Conservation (phyloP, 2,113 vertebrate genomes). For the Atherinomorus stipes region DNA sequence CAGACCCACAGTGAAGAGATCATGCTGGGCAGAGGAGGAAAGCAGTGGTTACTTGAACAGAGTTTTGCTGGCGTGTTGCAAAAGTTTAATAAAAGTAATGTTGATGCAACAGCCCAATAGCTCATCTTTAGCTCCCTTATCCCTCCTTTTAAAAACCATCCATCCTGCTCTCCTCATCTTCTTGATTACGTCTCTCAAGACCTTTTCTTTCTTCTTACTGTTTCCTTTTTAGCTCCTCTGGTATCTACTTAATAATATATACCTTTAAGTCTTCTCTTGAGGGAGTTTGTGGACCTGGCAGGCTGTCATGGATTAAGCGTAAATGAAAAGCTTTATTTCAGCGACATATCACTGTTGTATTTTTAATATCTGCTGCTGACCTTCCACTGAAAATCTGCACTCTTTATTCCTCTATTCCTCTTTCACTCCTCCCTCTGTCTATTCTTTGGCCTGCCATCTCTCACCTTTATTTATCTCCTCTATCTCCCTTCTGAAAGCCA, state of each 20-base stretch:
- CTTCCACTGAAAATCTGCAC: conserved; percentile 13
- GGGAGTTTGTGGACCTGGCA: conserved; percentile 2
- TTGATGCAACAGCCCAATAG: conserved; percentile 42
- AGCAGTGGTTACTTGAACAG: conserved; percentile 54
- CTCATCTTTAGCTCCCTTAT: conserved; percentile 9
- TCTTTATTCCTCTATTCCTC: conserved; percentile 18
- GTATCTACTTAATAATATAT: not conserved
- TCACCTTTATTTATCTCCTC: conserved; percentile 35
- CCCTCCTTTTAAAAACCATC: not conserved
- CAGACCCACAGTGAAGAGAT: conserved; percentile 47
- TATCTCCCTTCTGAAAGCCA: conserved; percentile 35
- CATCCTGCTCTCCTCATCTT: not conserved
- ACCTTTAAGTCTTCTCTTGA: not conserved
- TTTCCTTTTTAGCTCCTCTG: not conserved
- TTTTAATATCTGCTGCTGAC: conserved; percentile 14
- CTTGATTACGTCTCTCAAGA: not conserved
- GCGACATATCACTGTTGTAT: not conserved
- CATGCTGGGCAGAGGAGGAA: conserved; percentile 31
- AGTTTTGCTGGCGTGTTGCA: conserved; percentile 36
- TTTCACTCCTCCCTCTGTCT: conserved; percentile 1
- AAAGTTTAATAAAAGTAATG: conserved; percentile 48
- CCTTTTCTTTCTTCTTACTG: not conserved
- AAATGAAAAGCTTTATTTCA: conserved; percentile 13
- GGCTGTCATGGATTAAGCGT: conserved; percentile 6
- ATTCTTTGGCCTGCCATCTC: conserved; percentile 29